Evolutionary conservation across 2,888 invertebrate genomes (phyloP).

Genomic region (Autographa pulchrina): DNA sequence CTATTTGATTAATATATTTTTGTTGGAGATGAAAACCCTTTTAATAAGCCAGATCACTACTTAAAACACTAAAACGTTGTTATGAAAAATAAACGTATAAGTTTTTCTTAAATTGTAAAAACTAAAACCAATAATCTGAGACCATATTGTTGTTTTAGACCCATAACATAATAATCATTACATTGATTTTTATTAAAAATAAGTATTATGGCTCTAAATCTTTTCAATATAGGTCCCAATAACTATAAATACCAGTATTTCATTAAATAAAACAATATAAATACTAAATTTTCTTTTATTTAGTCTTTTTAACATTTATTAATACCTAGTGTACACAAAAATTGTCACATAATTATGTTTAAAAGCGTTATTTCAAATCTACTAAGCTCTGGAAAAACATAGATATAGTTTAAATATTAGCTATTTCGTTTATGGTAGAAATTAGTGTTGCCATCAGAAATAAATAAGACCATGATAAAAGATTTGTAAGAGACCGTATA

Average conservation of each 20-base stretch:
- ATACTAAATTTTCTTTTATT: conserved; percentile 37
- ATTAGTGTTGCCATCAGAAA: conserved; percentile 1
- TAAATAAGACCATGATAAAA: background rate
- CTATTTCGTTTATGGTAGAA: conserved; percentile 8
- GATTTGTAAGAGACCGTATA: background rate
- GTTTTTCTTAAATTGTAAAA: too few species aligned
- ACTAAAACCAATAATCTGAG: too few species aligned
- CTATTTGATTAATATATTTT: too few species aligned
- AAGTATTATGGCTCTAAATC: too few species aligned
- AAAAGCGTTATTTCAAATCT: conserved; percentile 37
- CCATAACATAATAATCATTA: too few species aligned
- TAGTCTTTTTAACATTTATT: conserved; percentile 40
- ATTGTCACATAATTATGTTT: conserved; percentile 37
- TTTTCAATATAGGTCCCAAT: too few species aligned
- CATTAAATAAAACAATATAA: conserved; percentile 47
- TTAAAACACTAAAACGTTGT: too few species aligned
- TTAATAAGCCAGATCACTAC: too few species aligned
- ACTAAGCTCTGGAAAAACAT: conserved; percentile 12
- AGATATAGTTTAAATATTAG: conserved; percentile 17
- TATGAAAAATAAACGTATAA: too few species aligned
- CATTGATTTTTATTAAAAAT: too few species aligned
- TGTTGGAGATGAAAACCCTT: too few species aligned
- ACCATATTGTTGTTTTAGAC: too few species aligned
- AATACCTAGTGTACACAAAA: conserved; percentile 33
- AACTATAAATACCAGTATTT: conserved; percentile 44